Base-by-base conservation (phyloP, 1,140 invertebrate genomes). In the Listronotus oregonensis region DNA sequence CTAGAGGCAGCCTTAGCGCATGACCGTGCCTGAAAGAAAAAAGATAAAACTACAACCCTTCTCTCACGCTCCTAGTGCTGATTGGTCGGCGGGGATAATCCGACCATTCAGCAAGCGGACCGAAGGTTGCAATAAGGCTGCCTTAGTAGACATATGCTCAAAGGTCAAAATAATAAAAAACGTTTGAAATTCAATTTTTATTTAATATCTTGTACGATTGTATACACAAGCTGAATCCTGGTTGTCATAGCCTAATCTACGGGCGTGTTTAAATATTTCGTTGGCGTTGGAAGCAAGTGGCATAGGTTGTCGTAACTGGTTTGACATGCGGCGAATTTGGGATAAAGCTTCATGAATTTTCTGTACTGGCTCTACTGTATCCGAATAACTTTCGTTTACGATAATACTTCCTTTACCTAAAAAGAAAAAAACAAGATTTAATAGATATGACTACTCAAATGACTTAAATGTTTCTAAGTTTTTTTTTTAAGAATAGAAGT, bases 271-370 rank as follows among this genome's bases (percentile, higher is more conserved):
- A 81, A 94, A 97, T 62, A 96, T 88, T 84, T 97, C 95, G 80
- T 97, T 98, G 39, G 94, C 93, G 44, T 93, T 87, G 18, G 95
- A 90, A 6, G 94, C 90, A 12, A 98, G 83, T 17, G 93, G 92
- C 55, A 97, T 82, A 0, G 95, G 94, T 77, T 97, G 94, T 78
- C 96, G 92, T 66, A 96, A 79, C 57, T 87, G 84, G 77, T 97
- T 93, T 9, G 93, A 93, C 82, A 98, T 87, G 21, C 87, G 85
- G 57, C 97, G 81, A 1, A 92, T 90, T 64, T 97, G 81, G 77
- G 92, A 89, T 52, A 98, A 81, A 80, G 98, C 95, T 80, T 97
- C 96, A 79, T 97, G 95, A 86, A 97, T 92, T 77, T 97, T 93
- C 74, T 91, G 42, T 96, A 81, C 6, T 93, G 89, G 81, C 92